Conservation (phyloP, 2,113 vertebrate species). For the Nothocercus nigrocapillus region DNA sequence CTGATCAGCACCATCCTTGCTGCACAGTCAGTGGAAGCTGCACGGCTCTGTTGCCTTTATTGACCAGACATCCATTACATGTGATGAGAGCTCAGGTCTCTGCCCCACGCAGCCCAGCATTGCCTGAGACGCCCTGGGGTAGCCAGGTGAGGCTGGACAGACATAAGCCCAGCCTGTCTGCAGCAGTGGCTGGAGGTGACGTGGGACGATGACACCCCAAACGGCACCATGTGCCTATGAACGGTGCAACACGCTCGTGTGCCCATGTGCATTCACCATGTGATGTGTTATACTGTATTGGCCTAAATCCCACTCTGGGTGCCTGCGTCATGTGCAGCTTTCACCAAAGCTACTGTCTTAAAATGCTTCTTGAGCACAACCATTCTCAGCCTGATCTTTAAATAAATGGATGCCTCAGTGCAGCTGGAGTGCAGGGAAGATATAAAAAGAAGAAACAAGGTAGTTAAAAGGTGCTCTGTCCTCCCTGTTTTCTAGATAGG, state of each 20-base stretch:
- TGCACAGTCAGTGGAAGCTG: background rate
- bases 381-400: background rate
- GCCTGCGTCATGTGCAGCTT: background rate
- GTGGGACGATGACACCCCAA: background rate
- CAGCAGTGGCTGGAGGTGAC: background rate
- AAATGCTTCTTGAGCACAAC: background rate
- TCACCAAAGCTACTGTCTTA: background rate
- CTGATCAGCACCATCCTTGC: background rate
- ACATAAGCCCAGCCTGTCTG: background rate
- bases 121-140: background rate
- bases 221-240: background rate
- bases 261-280: background rate
- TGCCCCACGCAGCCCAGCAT: too few species aligned
- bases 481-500: background rate
- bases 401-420: background rate
- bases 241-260: background rate
- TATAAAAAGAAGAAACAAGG: background rate
- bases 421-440: background rate
- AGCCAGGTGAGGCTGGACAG: background rate
- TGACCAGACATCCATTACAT: background rate
- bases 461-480: background rate
- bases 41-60: background rate
- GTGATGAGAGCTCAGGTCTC: rapidly evolving
- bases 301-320: background rate
- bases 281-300: rapidly evolving